Evolutionary conservation across 2,888 invertebrate genomes (phyloP).

Genomic region (Callyntrura guangdongensis): DNA sequence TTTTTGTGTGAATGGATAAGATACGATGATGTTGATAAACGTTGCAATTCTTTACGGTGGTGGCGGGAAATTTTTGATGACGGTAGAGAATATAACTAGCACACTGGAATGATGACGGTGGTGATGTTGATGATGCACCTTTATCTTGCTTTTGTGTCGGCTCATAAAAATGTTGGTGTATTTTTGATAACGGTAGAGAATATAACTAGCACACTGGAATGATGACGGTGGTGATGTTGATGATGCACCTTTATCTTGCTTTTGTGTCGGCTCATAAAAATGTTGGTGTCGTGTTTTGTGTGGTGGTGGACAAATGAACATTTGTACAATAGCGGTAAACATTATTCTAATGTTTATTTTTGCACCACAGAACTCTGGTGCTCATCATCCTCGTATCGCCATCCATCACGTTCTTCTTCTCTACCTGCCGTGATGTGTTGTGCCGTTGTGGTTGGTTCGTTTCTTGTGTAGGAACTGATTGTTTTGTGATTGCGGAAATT

Average conservation of each 20-base stretch:
- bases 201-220: background rate
- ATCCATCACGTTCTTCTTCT: background rate
- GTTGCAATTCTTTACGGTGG: background rate
- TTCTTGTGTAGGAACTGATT: conserved; percentile 39
- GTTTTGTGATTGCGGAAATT: conserved; percentile 65
- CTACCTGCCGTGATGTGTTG: background rate
- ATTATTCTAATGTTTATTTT: conserved; percentile 25
- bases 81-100: background rate
- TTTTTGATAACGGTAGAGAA: background rate
- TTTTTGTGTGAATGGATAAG: background rate
- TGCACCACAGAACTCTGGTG: background rate
- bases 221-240: conserved; percentile 9
- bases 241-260: conserved; percentile 3
- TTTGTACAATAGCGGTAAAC: conserved; percentile 32
- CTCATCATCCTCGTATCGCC: background rate
- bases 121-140: conserved; percentile 21
- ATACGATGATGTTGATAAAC: background rate
- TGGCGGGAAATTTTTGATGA: background rate
- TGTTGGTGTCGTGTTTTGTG: background rate
- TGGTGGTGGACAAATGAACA: conserved; percentile 42
- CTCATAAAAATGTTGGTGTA: conserved; percentile 1
- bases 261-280: conserved; percentile 37
- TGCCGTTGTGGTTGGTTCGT: background rate
- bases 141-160: conserved; percentile 12
- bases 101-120: conserved; percentile 10